phyloP scores from a whole-genome alignment of 2,113 vertebrate species.

The Electrona antarctica region DNA sequence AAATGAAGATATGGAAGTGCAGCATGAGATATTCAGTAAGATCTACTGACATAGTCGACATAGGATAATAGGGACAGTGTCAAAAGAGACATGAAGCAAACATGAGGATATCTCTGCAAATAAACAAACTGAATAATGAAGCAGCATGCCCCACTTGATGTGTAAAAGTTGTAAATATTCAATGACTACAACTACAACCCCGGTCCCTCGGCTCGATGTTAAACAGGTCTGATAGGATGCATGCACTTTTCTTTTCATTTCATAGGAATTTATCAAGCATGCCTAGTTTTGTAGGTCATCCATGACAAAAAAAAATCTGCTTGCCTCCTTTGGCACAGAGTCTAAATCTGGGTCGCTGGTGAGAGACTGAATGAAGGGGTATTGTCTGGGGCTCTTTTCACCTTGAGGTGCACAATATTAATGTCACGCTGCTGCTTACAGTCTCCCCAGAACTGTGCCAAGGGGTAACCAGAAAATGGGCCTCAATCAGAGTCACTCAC shows the following conservation, averaged over 20 bases:
- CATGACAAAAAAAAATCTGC: conserved; percentile 70
- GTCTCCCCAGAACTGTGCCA: conserved; percentile 21
- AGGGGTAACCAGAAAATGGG: conserved; percentile 39
- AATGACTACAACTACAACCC: conserved; percentile 60
- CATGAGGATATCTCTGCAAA: conserved; percentile 44
- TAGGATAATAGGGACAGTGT: conserved; percentile 24
- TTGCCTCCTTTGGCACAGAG: conserved; percentile 59
- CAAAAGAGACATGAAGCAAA: conserved; percentile 27
- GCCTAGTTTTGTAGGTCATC: conserved; percentile 78
- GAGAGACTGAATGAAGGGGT: conserved; percentile 54
- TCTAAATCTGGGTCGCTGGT: conserved; percentile 70
- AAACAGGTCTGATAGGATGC: conserved; percentile 49
- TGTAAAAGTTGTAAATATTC: conserved; percentile 68
- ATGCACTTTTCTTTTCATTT: conserved; percentile 56
- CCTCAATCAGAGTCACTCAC: conserved; percentile 18
- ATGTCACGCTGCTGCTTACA: conserved; percentile 27
- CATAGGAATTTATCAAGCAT: conserved; percentile 73
- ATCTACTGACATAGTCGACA: background rate
- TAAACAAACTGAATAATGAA: conserved; percentile 74
- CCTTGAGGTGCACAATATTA: conserved; percentile 56
- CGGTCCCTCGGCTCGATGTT: conserved; percentile 60
- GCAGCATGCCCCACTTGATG: conserved; percentile 54
- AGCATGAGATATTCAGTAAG: too few species aligned
- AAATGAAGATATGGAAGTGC: background rate
- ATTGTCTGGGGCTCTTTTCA: conserved; percentile 66